Evolutionary conservation across 1,140 invertebrate species (phyloP).

Genomic region (Geopemphigus sp.): DNA sequence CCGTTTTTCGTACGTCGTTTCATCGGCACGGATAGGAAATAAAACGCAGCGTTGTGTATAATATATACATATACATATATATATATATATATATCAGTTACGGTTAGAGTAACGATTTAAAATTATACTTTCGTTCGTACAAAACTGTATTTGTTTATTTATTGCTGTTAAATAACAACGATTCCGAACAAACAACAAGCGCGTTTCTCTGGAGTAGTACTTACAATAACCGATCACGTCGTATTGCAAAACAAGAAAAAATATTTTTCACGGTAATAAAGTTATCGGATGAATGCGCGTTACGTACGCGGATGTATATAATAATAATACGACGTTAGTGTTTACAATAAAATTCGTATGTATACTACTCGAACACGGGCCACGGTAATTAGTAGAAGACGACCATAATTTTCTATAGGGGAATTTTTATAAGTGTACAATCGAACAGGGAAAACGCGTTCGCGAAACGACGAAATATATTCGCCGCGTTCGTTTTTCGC

Average conservation of each 20-base stretch:
- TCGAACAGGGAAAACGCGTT: no score
- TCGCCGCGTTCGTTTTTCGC: neutral
- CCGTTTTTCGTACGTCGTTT: no score
- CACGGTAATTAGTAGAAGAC: no score
- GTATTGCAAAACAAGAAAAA: neutral
- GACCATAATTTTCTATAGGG: no score
- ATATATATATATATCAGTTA: no score
- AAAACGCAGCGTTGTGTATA: no score
- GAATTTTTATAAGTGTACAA: no score
- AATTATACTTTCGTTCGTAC: constrained; percentile 23
- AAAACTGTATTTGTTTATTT: neutral
- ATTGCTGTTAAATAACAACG: neutral
- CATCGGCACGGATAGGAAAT: no score
- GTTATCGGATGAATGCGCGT: neutral
- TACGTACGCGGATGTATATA: neutral
- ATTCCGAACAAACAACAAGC: neutral
- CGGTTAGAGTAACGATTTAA: neutral
- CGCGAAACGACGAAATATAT: neutral
- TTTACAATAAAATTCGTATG: neutral
- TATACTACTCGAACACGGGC: no score
- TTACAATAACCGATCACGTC: neutral
- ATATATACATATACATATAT: no score
- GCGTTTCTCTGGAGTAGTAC: neutral
- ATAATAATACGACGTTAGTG: constrained; percentile 7
- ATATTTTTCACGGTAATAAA: no score